phyloP scores from a whole-genome alignment of 2,888 invertebrate species.

The Leptinotarsa rubiginosa region DNA sequence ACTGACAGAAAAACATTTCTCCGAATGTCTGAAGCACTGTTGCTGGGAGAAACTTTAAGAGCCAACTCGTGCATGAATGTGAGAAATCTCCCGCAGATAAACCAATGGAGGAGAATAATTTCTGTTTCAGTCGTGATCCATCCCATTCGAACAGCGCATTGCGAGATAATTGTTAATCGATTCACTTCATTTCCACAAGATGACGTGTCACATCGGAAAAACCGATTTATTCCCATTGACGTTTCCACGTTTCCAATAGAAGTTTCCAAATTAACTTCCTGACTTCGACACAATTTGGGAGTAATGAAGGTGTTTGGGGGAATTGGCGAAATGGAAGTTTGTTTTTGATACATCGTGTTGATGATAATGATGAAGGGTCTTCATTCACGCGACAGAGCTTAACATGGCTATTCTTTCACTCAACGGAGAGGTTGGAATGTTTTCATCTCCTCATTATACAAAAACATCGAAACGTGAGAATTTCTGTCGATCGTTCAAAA shows the following conservation, averaged over 20 bases:
- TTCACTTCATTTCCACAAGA: conserved; percentile 5
- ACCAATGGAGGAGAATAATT: conserved; percentile 57
- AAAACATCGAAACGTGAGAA: no score
- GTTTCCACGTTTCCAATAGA: conserved; percentile 1
- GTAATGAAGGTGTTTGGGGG: not conserved
- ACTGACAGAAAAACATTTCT: not conserved
- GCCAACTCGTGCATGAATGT: conserved; percentile 52
- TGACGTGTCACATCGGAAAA: conserved; percentile 1
- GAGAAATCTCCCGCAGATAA: conserved; percentile 54
- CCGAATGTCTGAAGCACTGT: not conserved
- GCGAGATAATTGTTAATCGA: conserved; percentile 44
- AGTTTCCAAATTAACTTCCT: conserved; percentile 4
- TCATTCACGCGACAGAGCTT: no score
- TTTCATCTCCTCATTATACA: no score
- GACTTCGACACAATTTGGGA: not conserved
- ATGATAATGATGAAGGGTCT: no score
- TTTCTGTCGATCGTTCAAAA: no score
- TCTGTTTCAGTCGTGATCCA: conserved; percentile 51
- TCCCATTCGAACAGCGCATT: conserved; percentile 45
- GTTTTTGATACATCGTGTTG: no score
- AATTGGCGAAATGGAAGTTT: no score
- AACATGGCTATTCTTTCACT: no score
- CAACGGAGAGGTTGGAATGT: no score
- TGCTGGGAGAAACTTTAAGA: not conserved
- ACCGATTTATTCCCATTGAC: conserved; percentile 6